Base-by-base conservation (phyloP, 2,888 invertebrate genomes). In the Boloria selene region DNA sequence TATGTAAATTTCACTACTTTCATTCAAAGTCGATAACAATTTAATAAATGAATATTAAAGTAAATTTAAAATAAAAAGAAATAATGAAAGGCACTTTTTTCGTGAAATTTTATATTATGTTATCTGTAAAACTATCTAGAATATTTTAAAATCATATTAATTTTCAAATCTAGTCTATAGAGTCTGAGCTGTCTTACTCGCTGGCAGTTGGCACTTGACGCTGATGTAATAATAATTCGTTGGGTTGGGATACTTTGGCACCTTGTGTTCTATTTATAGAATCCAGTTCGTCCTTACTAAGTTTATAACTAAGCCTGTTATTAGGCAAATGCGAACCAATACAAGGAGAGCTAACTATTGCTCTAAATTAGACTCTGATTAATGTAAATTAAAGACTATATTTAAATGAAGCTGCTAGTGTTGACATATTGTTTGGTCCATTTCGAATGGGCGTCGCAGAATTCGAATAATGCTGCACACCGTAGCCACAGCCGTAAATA, bases 401-500 rank as follows among this genome's bases (percentile, higher is more conserved):
- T 65, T 61, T n/a, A 61, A 22, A 51, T 62, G 7, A 10, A 50
- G 65, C 22, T 47, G 26, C 22, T 17, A 13, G 18, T 52, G 64
- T 61, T 51, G 59, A 50, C 51, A 52, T 50, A 31, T 42, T 45
- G 26, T 53, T 65, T 63, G 50, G 64, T 70, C 61, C 64, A 49
- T 58, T 65, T 58, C 53, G 70, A 72, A 74, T 79, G 75, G 76
- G 75, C 74, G 75, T 74, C 72, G 66, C 77, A 78, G 61, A 75
- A 77, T 77, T 77, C 71, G 71, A 73, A 59, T 72, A 79, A 80
- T 80, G 76, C 71, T 73, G 76, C 73, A 74, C 64, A 60, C 71
- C 69, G 67, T 70, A n/a, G n/a, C n/a, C 22, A 22, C 22, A 22
- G 22, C 22, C 22, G 22, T 22, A 22, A 22, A 22, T 22, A 22